Evolutionary conservation across 1,140 invertebrate genomes (phyloP), one percentile per base, ranked within the genome.

Genomic region (Daktulosphaira vitifoliae): DNA sequence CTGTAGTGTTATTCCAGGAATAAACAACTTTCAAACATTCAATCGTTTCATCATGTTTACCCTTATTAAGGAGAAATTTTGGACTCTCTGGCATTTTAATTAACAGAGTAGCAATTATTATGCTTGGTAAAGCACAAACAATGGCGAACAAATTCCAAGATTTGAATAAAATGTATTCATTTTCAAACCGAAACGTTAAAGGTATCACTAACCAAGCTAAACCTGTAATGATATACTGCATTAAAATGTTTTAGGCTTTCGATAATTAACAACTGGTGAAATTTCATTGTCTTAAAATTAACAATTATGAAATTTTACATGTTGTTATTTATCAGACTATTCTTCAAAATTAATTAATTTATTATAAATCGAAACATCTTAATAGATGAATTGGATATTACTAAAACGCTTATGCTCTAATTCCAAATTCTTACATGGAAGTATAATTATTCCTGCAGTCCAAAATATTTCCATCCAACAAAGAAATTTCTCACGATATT

Each of bases 61-160:
- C 87, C 66, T 82, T 81, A 3, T 83, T 82, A 46, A 94, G 78
- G 48, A 93, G 77, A 75, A 90, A 95, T 74, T 93, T 93, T 1
- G 92, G 91, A 69, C 90, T 93, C 78, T 95, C 92, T n/a, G 92
- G 91, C 70, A 95, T 81, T 67, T 90, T 81, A 71, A 89, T 80
- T 29, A 94, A 80, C 42, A 91, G 76, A 53, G 83, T 81, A 44
- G 88, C 89, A 44, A 93, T 89, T 44, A 91, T 74, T 70, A 94
- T 87, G 42, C 89, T 90, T 25, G 92, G 92, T 66, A 90, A 71
- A 69, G 89, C 86, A 78, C 90, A 94, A 48, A 92, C 81, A 68
- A 92, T 75, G 67, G 93, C 76, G 76, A 94, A 96, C 68, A 95
- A 87, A 72, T 90, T 81, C 92, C 92, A 96, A 26, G 90, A 92